These are phyloP conservation scores for Corythornis cristatus DNA, from an alignment of 2,113 vertebrate species.

Conservation along the genomic window DNA sequence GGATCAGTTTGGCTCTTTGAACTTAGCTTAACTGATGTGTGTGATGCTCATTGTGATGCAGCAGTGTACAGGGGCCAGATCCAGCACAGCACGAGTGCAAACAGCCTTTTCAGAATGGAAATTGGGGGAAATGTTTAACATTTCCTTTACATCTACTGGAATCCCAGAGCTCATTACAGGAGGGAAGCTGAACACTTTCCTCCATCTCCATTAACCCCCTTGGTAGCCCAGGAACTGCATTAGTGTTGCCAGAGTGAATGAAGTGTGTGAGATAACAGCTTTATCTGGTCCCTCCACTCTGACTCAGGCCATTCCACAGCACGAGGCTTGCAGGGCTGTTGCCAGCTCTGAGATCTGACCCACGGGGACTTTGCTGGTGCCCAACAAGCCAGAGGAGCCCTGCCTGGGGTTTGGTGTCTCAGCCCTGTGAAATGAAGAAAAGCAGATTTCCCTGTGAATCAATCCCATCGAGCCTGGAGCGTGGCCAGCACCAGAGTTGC, in stretches of 20 bases:
- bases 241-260: not conserved
- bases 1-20: not conserved
- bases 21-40: too few species aligned
- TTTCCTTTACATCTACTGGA: not conserved
- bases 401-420: not conserved
- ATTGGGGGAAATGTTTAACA: not conserved
- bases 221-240: not conserved
- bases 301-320: not conserved
- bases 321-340: not conserved
- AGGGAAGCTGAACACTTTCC: not conserved
- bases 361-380: not conserved
- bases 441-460: not conserved
- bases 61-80: not conserved
- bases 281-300: not conserved
- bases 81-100: not conserved
- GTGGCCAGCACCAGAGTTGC: not conserved
- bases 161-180: not conserved
- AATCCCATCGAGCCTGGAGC: not conserved
- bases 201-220: not conserved
- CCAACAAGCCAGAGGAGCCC: not conserved
- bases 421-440: not conserved
- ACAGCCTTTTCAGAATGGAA: not conserved
- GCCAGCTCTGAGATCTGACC: not conserved
- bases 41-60: not conserved
- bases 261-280: not conserved